Base-by-base conservation (phyloP, 2,797 vertebrate genomes). In the Anabas testudineus region DNA sequence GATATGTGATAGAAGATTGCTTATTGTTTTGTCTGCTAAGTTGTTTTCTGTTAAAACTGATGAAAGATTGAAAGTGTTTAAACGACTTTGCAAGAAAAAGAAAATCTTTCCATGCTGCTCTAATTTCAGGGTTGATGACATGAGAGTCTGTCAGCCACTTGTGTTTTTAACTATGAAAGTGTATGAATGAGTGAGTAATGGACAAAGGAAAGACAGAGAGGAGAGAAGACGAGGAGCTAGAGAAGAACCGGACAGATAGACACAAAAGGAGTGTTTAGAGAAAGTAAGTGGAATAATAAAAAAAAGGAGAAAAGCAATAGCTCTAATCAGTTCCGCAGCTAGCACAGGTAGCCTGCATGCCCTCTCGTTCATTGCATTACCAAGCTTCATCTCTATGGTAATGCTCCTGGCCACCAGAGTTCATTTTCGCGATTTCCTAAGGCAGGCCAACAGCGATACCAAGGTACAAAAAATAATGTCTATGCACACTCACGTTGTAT, bases 381-480 rank as follows among this genome's bases (percentile, higher is more conserved):
- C n/a, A 63, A 53, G 76, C 62, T 69, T 80, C 76, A 87, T 90
- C 83, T 89, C 80, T 87, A 84, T 88, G 85, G 55, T 86, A 89
- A 86, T 83, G 62, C 53, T 56, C 36, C 47, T n/a, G 12, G 71
- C 54, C 59, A 55, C 74, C 59, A 71, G 59, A 80, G 83, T 87
- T 86, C 61, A 82, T 89, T 86, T 84, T 64, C 70, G 81, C 80
- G 75, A 65, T 81, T 77, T 85, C 72, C 73, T 69, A 10, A 74
- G 64, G 76, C 76, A 47, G 67, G 53, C 75, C 68, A 80, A 75
- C 58, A 72, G 60, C 78, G 82, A 82, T 84, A 87, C 82, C 67
- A 78, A 65, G 61, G 66, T 39, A 66, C 56, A 54, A 62, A 80
- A 71, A 47, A 51, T 61, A 66, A 58, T 32, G 49, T 67, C 63